Percentiles rank a stretch among this genome's conserved stretches.
Evolutionary conservation across 2,797 vertebrate genomes (phyloP).

Genomic region (Cossypha caffra): DNA sequence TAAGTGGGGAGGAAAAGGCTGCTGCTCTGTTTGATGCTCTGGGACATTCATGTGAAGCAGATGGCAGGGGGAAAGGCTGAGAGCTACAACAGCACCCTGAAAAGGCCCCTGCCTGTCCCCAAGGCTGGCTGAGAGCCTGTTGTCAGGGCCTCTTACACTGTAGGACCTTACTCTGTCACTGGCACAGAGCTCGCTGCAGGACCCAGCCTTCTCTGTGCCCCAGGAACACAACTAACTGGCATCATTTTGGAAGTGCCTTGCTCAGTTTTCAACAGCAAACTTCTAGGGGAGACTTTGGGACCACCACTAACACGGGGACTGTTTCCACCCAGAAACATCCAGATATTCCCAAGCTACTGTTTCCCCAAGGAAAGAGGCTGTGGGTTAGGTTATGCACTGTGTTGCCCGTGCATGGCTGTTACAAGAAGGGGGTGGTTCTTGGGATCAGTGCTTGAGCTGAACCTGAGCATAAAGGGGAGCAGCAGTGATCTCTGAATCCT

Average conservation of each 20-base stretch:
- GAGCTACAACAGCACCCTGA: background rate
- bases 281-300: background rate
- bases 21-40: background rate
- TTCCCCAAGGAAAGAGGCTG: background rate
- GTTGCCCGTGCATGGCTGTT: fast-evolving
- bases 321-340: background rate
- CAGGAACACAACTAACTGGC: background rate
- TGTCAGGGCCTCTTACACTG: background rate
- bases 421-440: background rate
- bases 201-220: background rate
- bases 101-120: background rate
- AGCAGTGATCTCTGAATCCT: background rate
- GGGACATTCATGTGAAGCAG: background rate
- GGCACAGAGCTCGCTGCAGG: fast-evolving
- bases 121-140: background rate
- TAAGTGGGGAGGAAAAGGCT: fast-evolving
- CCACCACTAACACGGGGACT: background rate
- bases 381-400: fast-evolving
- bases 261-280: background rate
- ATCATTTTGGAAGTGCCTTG: background rate
- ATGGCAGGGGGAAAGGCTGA: background rate
- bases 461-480: background rate
- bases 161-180: background rate
- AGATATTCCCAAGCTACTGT: background rate
- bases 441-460: background rate